A percentile compares a stretch with the other conserved stretches of the same genome.
Conservation (phyloP, 2,797 vertebrate species). For the Coregonus sp. region DNA sequence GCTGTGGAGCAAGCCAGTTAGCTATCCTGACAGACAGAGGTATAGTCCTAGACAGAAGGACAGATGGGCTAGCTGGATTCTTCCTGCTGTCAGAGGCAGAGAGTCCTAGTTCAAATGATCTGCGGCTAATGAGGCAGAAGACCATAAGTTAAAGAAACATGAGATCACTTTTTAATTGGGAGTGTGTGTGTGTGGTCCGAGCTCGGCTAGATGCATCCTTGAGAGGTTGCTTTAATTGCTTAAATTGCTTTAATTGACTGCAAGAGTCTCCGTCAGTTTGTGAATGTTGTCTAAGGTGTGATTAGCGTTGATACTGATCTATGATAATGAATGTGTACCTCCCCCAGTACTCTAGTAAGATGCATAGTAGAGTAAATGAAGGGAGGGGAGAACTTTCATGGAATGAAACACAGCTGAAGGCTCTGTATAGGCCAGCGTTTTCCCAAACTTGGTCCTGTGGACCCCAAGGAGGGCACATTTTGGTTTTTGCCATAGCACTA, state of each 20-base stretch:
- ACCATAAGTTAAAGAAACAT: background rate
- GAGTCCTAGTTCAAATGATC: background rate
- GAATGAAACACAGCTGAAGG: no score
- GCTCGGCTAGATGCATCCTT: background rate
- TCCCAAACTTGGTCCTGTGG: background rate
- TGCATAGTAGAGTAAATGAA: background rate
- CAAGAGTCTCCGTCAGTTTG: no score
- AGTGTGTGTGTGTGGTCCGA: background rate
- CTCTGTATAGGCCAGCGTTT: no score
- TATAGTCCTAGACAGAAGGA: background rate
- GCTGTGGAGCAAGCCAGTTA: background rate
- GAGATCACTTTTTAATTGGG: background rate
- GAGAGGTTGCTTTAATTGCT: background rate
- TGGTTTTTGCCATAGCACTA: no score
- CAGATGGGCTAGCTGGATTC: background rate
- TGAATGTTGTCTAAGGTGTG: no score
- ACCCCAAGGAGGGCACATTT: no score
- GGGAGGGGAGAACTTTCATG: background rate
- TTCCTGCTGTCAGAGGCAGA: background rate
- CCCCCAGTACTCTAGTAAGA: background rate
- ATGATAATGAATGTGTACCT: constrained; percentile 57
- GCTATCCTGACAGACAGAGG: background rate
- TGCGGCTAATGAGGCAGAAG: background rate
- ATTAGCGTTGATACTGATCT: no score
- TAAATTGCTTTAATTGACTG: no score